phyloP scores from a whole-genome alignment of 2,888 invertebrate species.

The Cataglyphis altisquamis region DNA sequence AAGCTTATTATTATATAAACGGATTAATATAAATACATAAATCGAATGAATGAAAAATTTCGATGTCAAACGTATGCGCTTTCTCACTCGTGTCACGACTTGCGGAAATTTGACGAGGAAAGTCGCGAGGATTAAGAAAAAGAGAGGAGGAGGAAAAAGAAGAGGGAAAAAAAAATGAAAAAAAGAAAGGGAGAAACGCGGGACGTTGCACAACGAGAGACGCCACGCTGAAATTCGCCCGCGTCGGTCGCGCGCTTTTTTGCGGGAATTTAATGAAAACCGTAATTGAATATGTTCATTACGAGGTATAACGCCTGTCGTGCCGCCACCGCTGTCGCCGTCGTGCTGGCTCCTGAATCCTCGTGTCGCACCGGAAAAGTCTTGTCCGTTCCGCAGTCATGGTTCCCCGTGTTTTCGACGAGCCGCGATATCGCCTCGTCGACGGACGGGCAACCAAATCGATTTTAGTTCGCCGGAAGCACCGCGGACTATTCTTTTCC shows the following conservation, averaged over 20 bases:
- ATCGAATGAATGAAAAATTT: conserved; percentile 9
- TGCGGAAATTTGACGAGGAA: not conserved
- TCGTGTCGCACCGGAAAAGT: conserved; percentile 27
- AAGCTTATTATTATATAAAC: not conserved
- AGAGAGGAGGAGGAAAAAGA: not conserved
- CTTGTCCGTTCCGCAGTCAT: conserved; percentile 18
- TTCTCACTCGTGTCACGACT: conserved; percentile 5
- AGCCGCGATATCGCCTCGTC: conserved; percentile 12
- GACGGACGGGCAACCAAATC: conserved; percentile 16
- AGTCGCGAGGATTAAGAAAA: conserved; percentile 40
- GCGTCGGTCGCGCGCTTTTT: conserved; percentile 59
- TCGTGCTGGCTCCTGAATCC: conserved; percentile 31
- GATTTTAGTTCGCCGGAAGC: conserved; percentile 42
- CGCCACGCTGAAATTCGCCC: conserved; percentile 42
- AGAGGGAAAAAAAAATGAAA: too few relatives aligned
- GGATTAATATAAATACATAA: not conserved
- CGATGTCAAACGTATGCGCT: not conserved
- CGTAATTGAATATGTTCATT: conserved; percentile 78
- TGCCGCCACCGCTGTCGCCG: conserved; percentile 31
- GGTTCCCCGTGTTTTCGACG: not conserved
- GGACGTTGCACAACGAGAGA: conserved; percentile 39
- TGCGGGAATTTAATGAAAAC: conserved; percentile 75
- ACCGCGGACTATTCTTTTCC: conserved; percentile 55
- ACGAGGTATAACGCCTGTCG: conserved; percentile 60
- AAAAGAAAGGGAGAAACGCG: not conserved